A percentile compares a stretch with the other conserved stretches of the same genome.
Evolutionary conservation across 2,888 invertebrate genomes (phyloP).

Genomic region (Gerris lacustris): DNA sequence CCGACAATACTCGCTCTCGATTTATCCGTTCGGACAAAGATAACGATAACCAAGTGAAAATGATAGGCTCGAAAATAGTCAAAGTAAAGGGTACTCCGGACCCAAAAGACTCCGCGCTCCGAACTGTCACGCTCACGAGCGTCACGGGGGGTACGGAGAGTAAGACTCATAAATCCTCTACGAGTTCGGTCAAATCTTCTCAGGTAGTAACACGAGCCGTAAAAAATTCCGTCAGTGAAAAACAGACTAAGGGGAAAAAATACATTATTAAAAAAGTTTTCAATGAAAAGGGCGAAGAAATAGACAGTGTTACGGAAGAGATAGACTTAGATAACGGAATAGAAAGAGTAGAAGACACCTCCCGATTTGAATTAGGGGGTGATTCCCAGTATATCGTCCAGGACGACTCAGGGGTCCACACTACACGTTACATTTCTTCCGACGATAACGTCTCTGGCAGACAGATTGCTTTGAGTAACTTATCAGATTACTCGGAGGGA

Average conservation of each 20-base stretch:
- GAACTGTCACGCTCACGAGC: neutral
- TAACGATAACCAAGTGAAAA: neutral
- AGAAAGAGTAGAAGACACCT: neutral
- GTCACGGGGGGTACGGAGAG: neutral
- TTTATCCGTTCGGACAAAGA: neutral
- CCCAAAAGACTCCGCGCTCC: neutral
- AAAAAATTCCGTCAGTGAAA: neutral
- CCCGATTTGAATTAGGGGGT: slow-evolving; percentile 5
- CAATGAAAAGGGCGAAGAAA: slow-evolving; percentile 20
- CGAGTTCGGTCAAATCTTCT: neutral
- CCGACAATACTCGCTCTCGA: neutral
- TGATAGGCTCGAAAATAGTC: neutral
- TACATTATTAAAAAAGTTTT: slow-evolving; percentile 15
- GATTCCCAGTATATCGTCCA: neutral
- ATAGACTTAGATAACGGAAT: slow-evolving; percentile 16
- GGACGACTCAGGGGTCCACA: neutral
- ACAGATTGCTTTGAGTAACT: neutral
- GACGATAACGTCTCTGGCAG: neutral
- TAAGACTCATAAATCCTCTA: neutral
- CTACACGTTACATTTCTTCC: neutral
- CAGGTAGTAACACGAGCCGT: neutral
- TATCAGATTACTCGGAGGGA: neutral
- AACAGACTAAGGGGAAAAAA: slow-evolving; percentile 9
- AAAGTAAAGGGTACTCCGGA: neutral
- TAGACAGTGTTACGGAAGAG: slow-evolving; percentile 21